These are phyloP conservation scores for Syngnathus rostellatus DNA, from an alignment of 2,797 vertebrate genomes.

Conservation along the genomic window DNA sequence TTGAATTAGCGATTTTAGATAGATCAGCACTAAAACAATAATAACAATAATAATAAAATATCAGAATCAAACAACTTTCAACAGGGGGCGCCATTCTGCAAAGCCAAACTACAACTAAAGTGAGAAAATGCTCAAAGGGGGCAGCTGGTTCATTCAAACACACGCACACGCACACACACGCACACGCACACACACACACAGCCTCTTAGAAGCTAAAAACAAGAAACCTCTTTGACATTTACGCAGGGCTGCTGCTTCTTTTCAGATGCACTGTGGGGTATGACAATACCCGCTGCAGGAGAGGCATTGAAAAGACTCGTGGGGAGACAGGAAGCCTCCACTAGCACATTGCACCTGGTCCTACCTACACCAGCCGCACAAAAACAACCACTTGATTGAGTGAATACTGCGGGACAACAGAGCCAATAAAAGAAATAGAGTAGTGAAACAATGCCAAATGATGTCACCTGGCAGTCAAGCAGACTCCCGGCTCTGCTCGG, in stretches of 20 bases:
- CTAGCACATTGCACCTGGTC: slow-evolving; percentile 58
- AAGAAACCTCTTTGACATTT: slow-evolving; percentile 68
- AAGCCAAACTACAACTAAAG: slow-evolving; percentile 22
- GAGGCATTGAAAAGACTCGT: slow-evolving; percentile 57
- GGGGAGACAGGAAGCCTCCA: slow-evolving; percentile 58
- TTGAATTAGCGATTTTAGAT: background rate
- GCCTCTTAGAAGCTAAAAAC: slow-evolving; percentile 62
- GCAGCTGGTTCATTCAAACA: slow-evolving; percentile 41
- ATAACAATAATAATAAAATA: background rate
- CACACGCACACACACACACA: slow-evolving; percentile 10
- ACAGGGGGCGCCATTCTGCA: slow-evolving; percentile 47
- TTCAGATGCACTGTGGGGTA: slow-evolving; percentile 62
- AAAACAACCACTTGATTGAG: slow-evolving; percentile 58
- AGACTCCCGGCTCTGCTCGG: slow-evolving; percentile 36
- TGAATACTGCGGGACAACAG: slow-evolving; percentile 57
- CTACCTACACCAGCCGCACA: slow-evolving; percentile 59
- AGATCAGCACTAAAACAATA: background rate
- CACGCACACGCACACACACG: slow-evolving; percentile 10
- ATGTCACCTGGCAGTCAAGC: slow-evolving; percentile 62
- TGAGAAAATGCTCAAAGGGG: slow-evolving; percentile 25
- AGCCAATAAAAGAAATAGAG: slow-evolving; percentile 59
- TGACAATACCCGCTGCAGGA: slow-evolving; percentile 62
- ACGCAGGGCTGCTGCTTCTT: slow-evolving; percentile 57
- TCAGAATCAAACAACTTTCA: slow-evolving; percentile 15
- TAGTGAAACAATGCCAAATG: slow-evolving; percentile 59